Evolutionary conservation across 2,888 invertebrate species (phyloP).

Genomic region (Cataglyphis albicans): DNA sequence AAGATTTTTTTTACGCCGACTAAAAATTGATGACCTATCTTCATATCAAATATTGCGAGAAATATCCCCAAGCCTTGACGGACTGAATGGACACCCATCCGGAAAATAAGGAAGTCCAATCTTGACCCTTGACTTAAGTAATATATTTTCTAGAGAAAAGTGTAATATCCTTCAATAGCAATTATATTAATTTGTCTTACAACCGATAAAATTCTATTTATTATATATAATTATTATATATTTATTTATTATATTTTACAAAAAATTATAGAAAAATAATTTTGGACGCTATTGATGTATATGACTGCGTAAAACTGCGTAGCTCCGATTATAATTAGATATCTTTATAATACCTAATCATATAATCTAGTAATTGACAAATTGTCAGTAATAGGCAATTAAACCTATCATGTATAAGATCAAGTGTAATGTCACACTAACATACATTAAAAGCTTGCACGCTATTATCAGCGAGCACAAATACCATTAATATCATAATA

Average conservation of each 20-base stretch:
- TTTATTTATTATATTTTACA: background rate
- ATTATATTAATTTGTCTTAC: background rate
- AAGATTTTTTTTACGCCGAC: background rate
- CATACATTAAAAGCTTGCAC: slow-evolving; percentile 20
- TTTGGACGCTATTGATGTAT: background rate
- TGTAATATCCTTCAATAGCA: background rate
- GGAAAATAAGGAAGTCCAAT: background rate
- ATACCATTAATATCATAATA: slow-evolving; percentile 52
- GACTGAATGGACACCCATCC: background rate
- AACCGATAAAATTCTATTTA: background rate
- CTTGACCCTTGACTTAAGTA: background rate
- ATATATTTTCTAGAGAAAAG: background rate
- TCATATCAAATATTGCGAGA: background rate
- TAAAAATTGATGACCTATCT: background rate
- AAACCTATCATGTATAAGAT: slow-evolving; percentile 24
- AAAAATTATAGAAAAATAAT: background rate
- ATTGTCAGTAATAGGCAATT: background rate
- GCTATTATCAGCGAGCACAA: slow-evolving; percentile 13
- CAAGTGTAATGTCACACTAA: slow-evolving; percentile 13
- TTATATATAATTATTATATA: background rate
- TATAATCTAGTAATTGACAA: background rate
- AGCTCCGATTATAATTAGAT: background rate
- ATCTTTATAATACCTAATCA: background rate
- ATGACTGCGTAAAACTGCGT: background rate
- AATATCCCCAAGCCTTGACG: background rate